A percentile compares a stretch with the other conserved stretches of the same genome.
Conservation (phyloP, 1,140 invertebrate genomes). For the Eubasilissa regina region DNA sequence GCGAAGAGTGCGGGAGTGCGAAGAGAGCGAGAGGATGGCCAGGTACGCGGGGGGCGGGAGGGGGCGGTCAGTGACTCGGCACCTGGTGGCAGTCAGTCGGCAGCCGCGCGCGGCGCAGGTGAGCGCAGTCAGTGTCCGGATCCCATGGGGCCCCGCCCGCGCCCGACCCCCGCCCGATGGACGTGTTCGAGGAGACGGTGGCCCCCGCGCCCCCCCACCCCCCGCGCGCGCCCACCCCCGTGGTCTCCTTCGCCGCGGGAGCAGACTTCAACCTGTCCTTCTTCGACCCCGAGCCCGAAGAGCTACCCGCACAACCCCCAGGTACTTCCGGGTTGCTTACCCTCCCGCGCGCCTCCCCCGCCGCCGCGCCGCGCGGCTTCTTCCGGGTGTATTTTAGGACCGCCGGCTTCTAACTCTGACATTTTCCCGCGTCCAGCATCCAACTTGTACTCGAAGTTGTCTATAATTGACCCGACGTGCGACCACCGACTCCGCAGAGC, state of each 20-base stretch:
- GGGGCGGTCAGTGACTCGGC: constrained; percentile 41
- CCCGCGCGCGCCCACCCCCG: constrained; percentile 68
- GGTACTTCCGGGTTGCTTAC: constrained; percentile 66
- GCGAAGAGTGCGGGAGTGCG: not conserved
- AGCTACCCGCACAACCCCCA: constrained; percentile 72
- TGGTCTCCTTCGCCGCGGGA: constrained; percentile 82
- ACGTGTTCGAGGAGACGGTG: constrained; percentile 55
- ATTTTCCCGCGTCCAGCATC: constrained; percentile 16
- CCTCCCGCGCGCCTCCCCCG: not conserved
- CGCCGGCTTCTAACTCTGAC: constrained; percentile 18
- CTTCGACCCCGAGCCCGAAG: constrained; percentile 78
- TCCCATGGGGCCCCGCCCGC: constrained; percentile 45
- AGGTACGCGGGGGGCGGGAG: not conserved
- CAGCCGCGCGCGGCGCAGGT: constrained; percentile 40
- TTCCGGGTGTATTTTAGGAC: constrained; percentile 13
- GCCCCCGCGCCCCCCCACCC: constrained; percentile 40
- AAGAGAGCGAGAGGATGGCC: constrained; percentile 22
- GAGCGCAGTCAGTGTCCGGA: constrained; percentile 9
- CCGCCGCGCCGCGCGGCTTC: not conserved
- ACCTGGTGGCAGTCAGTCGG: constrained; percentile 42
- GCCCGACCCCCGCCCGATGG: constrained; percentile 46
- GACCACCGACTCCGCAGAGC: not conserved
- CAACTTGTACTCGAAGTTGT: not conserved
- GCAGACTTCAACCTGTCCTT: constrained; percentile 85
- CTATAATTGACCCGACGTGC: constrained; percentile 30